Conservation (phyloP, 2,113 vertebrate genomes). For the Nycticryphes semicollaris region DNA sequence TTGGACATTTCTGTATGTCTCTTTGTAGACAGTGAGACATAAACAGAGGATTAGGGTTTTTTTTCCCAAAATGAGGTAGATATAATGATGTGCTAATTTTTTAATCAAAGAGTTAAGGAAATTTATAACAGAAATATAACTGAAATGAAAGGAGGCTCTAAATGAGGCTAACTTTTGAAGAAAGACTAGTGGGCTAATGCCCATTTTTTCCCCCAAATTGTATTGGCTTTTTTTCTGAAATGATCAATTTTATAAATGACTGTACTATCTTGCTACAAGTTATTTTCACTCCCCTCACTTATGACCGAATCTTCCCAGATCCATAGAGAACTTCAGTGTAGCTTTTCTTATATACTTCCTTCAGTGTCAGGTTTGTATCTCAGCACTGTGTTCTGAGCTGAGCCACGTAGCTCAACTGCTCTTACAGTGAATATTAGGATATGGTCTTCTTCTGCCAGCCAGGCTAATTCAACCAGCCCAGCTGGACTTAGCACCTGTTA, state of each 20-base stretch:
- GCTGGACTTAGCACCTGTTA: conserved; percentile 19
- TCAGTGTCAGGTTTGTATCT: neutral
- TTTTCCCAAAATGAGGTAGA: neutral
- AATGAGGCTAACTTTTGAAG: neutral
- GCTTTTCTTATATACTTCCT: neutral
- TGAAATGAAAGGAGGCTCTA: neutral
- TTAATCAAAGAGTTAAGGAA: neutral
- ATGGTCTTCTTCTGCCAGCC: neutral
- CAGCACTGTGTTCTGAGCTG: rapidly evolving
- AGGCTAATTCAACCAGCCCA: neutral
- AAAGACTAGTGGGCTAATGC: neutral
- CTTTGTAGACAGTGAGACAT: neutral
- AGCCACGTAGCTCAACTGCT: neutral
- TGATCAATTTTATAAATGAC: neutral
- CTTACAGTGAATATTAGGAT: neutral
- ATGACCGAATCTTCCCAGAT: neutral
- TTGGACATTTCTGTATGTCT: neutral
- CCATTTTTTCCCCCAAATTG: neutral
- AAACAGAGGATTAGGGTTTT: neutral
- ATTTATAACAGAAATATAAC: neutral
- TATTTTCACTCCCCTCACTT: neutral
- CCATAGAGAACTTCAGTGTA: neutral
- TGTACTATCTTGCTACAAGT: neutral
- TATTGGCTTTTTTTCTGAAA: neutral
- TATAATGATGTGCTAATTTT: neutral